Conservation (phyloP, 92 coral and sea anemone genomes). For the Actinostola sp. region DNA sequence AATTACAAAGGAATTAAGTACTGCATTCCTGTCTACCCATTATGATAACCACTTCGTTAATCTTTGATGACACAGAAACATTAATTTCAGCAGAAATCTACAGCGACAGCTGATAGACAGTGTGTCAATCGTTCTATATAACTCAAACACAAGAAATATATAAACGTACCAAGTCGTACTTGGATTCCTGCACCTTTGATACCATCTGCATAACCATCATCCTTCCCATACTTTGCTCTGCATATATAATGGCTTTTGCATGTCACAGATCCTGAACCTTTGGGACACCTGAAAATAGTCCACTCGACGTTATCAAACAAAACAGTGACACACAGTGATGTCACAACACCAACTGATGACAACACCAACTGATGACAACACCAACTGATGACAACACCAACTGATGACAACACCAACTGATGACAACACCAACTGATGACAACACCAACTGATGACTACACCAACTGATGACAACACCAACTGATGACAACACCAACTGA, state of each 20-base stretch:
- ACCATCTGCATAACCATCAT: conserved; percentile 7
- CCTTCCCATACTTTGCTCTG: conserved; percentile 16
- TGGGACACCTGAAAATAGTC: background rate
- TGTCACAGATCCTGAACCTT: background rate
- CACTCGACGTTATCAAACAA: too few species aligned
- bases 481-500: background rate
- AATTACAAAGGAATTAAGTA: background rate
- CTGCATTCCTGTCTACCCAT: conserved; percentile 29
- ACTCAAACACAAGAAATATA: background rate
- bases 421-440: background rate
- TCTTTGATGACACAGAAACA: too few species aligned
- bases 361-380: too few species aligned
- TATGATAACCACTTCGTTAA: conserved; percentile 13
- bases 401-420: background rate
- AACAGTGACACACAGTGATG: too few species aligned
- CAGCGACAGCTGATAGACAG: too few species aligned
- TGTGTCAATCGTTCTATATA: too few species aligned
- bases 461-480: background rate
- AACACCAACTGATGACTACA: background rate
- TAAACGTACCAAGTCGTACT: conserved; percentile 40
- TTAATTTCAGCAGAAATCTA: too few species aligned
- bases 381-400: too few species aligned
- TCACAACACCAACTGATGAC: too few species aligned
- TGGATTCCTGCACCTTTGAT: conserved; percentile 18
- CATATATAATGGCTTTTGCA: conserved; percentile 14